These are phyloP conservation scores for Pyxicephalus adspersus DNA, from an alignment of 2,113 vertebrate species.

Conservation along the genomic window DNA sequence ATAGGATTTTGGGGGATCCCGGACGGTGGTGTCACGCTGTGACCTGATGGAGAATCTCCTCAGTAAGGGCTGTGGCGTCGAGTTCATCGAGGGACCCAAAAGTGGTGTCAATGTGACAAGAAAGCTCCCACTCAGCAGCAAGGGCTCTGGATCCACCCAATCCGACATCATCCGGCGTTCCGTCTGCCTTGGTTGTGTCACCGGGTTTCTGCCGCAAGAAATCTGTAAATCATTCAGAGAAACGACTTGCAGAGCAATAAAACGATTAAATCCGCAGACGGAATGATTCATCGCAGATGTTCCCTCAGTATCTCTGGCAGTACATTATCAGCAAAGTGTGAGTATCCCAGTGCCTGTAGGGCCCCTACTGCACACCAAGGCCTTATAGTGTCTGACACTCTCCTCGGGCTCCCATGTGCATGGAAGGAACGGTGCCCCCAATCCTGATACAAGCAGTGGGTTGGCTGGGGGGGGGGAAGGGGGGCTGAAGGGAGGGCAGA, in stretches of 20 bases:
- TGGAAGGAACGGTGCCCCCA: no score
- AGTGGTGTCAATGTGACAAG: conserved; percentile 74
- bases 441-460: no score
- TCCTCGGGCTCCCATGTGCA: no score
- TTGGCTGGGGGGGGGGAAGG: no score
- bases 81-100: conserved; percentile 78
- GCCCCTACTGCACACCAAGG: no score
- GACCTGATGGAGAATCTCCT: conserved; percentile 84
- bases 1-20: conserved; percentile 81
- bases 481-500: no score
- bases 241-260: no score
- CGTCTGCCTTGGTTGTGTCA: background rate
- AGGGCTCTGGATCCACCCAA: conserved; percentile 75
- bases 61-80: conserved; percentile 76
- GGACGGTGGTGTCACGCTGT: conserved; percentile 82
- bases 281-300: no score
- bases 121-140: conserved; percentile 82
- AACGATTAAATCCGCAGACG: no score
- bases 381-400: no score
- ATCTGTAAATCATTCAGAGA: background rate
- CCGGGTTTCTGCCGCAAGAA: background rate
- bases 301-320: no score
- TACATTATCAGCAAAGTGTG: no score
- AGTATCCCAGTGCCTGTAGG: conserved; percentile 77
- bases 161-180: conserved; percentile 74